A percentile compares a stretch with the other conserved stretches of the same genome.
phyloP scores from a whole-genome alignment of 1,140 invertebrate genomes.

The Manduca sexta region DNA sequence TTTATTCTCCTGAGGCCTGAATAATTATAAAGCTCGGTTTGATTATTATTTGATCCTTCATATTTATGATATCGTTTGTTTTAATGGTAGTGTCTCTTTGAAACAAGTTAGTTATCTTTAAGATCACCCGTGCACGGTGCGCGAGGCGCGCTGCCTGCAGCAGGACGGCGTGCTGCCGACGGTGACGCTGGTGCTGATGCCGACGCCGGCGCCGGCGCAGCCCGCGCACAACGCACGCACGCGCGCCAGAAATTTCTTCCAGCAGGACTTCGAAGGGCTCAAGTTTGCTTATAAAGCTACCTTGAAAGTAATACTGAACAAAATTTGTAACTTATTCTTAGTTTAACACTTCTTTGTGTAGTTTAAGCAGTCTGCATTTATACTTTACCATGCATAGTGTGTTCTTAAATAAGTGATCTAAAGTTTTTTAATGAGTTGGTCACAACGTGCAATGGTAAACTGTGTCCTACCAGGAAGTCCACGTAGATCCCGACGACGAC shows the following conservation, averaged over 20 bases:
- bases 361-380: no score
- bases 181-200: constrained; percentile 42
- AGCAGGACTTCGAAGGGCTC: constrained; percentile 58
- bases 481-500: constrained; percentile 34
- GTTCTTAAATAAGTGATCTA: no score
- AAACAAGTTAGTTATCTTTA: neutral
- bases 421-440: no score
- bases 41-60: neutral
- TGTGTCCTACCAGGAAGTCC: constrained; percentile 41
- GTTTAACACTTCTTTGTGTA: no score
- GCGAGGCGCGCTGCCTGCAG: constrained; percentile 55
- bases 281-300: constrained; percentile 53
- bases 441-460: no score
- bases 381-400: no score
- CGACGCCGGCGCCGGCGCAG: constrained; percentile 28
- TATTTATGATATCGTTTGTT: neutral
- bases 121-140: constrained; percentile 57
- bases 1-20: no score
- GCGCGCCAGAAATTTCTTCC: constrained; percentile 33
- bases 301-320: constrained; percentile 53
- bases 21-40: no score
- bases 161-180: constrained; percentile 56
- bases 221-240: constrained; percentile 27
- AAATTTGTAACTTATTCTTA: no score
- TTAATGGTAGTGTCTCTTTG: no score